A percentile compares a stretch with the other conserved stretches of the same genome.
These are phyloP conservation scores for Ctenopoma multispine DNA, from an alignment of 2,797 vertebrate species.

Conservation along the genomic window DNA sequence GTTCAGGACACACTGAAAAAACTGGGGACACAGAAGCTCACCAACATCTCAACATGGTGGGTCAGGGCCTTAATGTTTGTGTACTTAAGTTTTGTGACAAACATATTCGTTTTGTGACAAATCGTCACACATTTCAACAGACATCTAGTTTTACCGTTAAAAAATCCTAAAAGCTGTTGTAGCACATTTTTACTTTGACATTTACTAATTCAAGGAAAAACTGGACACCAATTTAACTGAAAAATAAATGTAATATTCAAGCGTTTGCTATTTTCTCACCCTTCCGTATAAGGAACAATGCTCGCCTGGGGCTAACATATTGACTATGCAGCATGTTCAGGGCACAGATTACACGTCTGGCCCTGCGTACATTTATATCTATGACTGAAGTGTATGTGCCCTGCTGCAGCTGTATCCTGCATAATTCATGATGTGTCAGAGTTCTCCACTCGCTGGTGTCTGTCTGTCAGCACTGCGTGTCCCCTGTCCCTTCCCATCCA, in stretches of 20 bases:
- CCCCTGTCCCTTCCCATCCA: constrained; percentile 66
- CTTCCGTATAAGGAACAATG: constrained; percentile 6
- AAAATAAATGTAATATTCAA: constrained; percentile 45
- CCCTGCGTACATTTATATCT: constrained; percentile 74
- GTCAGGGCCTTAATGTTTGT: too few relatives aligned
- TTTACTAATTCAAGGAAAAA: constrained; percentile 5
- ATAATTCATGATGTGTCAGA: constrained; percentile 81
- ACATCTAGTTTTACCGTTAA: not conserved
- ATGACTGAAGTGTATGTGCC: constrained; percentile 67
- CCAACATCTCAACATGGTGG: too few relatives aligned
- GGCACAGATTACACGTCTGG: constrained; percentile 71
- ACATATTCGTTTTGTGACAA: too few relatives aligned
- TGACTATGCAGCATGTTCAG: constrained; percentile 60
- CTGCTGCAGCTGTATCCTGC: constrained; percentile 67
- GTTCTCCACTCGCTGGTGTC: constrained; percentile 69
- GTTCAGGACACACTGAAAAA: too few relatives aligned
- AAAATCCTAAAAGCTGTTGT: constrained; percentile 1
- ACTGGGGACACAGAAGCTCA: too few relatives aligned
- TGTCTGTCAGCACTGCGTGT: constrained; percentile 72
- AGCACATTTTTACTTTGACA: constrained; percentile 7
- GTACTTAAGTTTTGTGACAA: too few relatives aligned
- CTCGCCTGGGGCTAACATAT: constrained; percentile 43
- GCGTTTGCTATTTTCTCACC: constrained; percentile 35
- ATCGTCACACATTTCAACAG: not conserved
- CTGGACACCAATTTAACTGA: constrained; percentile 18